A percentile compares a stretch with the other conserved stretches of the same genome.
phyloP scores from a whole-genome alignment of 2,888 invertebrate species.

The Acronicta alni region DNA sequence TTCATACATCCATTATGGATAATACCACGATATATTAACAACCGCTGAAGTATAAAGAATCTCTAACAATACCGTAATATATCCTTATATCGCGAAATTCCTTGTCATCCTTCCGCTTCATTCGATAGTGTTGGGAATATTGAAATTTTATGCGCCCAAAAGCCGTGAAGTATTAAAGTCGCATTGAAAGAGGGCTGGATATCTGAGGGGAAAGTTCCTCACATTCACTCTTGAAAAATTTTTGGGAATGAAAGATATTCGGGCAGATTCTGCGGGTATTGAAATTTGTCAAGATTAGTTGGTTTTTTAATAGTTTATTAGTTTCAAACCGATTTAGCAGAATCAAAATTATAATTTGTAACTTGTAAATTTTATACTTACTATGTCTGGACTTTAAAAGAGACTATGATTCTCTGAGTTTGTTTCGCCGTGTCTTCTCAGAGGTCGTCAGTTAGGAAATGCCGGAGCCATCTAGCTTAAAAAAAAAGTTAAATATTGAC shows the following conservation, averaged over 20 bases:
- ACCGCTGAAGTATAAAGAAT: slow-evolving; percentile 15
- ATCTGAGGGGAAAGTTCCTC: slow-evolving; percentile 35
- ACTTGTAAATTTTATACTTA: too few relatives aligned
- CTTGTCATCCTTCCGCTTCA: slow-evolving; percentile 48
- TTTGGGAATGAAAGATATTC: slow-evolving; percentile 38
- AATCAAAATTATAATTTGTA: too few relatives aligned
- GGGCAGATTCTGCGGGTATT: slow-evolving; percentile 8
- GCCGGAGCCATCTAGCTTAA: too few relatives aligned
- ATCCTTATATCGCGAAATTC: slow-evolving; percentile 34
- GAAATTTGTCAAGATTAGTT: slow-evolving; percentile 3
- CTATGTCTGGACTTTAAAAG: too few relatives aligned
- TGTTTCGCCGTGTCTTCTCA: too few relatives aligned
- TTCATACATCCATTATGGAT: background rate
- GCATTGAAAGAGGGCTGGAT: slow-evolving; percentile 36
- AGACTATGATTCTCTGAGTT: too few relatives aligned
- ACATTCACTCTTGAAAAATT: slow-evolving; percentile 31
- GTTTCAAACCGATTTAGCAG: too few relatives aligned
- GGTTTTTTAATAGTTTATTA: background rate
- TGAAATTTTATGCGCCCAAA: slow-evolving; percentile 57
- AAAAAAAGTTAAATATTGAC: too few relatives aligned
- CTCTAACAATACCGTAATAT: slow-evolving; percentile 27
- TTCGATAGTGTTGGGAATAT: slow-evolving; percentile 54
- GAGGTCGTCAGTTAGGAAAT: too few relatives aligned
- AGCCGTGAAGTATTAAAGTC: slow-evolving; percentile 61
- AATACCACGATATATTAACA: slow-evolving; percentile 26